Base-by-base conservation (phyloP, 2,888 invertebrate species). In the Callyntrura sp. region DNA sequence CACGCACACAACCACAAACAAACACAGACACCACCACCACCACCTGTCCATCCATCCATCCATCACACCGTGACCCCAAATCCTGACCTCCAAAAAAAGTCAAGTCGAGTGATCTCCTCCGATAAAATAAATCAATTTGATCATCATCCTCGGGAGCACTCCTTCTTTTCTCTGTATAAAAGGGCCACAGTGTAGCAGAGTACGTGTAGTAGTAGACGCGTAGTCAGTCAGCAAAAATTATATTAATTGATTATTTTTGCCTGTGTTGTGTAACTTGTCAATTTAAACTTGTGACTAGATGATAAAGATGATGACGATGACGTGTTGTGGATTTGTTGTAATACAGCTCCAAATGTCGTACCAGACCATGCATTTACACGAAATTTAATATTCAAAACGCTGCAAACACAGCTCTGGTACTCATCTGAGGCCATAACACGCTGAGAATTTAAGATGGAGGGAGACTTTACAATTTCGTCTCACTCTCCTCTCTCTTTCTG, bases 291-390 rank as follows among this genome's bases (percentile, higher is more conserved):
- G 35, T 35, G 76, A 51, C 76, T 20, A 3, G 60, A 45, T 35
- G 45, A 11, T 45, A 17, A 81, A 60, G 79, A 43, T 28, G 48
- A 51, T 79, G 57, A 51, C 57, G 57, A 20, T 23, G 81, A 45
- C n/a, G 45, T 82, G 45, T 25, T 82, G 82, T 65, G 62, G 82
- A n/a, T 65, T 82, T 25, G 90, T 86, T 86, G 90, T 73, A 90
- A 82, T 86, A 90, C 90, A 92, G 91, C 92, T 90, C 90, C 92
- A 91, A 96, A 97, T 98, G 98, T 98, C 98, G 98, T 98, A 98
- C 98, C 98, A 98, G 98, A 98, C 98, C 98, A 98, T 98, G 98
- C 98, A 98, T 98, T 98, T 98, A 98, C 98, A 98, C 96, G 96
- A 95, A 90, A 92, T 82, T 83, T 73, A 89, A 91, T 82, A 81